Evolutionary conservation across 2,888 invertebrate genomes (phyloP).

Genomic region (Cremastobaeus sp.): DNA sequence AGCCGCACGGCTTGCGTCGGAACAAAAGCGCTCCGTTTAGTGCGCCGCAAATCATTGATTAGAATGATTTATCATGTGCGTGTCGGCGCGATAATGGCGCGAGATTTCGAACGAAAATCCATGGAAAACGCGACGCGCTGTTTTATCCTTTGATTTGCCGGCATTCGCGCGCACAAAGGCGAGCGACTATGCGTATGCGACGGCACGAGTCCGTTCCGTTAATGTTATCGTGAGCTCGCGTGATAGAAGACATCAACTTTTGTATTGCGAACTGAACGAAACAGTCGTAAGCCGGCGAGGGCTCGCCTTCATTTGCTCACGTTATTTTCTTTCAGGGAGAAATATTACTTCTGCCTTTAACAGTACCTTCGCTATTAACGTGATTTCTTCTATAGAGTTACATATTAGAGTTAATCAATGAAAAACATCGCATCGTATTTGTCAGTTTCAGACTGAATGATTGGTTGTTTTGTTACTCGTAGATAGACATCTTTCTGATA

Average conservation of each 20-base stretch:
- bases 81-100: constrained; percentile 30
- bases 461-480: too few species aligned
- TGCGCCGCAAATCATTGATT: constrained; percentile 33
- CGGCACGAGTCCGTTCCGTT: constrained; percentile 64
- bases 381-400: too few species aligned
- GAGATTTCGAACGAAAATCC: constrained; percentile 29
- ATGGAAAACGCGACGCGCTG: constrained; percentile 36
- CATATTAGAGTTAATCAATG: too few species aligned
- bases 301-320: constrained; percentile 33
- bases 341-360: constrained; percentile 27
- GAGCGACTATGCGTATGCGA: constrained; percentile 17
- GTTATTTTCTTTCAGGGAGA: constrained; percentile 42
- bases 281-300: constrained; percentile 21
- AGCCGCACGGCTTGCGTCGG: too few species aligned
- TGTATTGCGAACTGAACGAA: constrained; percentile 35
- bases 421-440: too few species aligned
- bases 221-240: constrained; percentile 72
- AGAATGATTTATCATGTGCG: constrained; percentile 41
- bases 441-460: too few species aligned
- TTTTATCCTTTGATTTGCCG: constrained; percentile 41
- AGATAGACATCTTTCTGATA: too few species aligned
- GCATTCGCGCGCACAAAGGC: constrained; percentile 29
- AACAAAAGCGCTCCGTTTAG: too few species aligned
- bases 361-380: constrained; percentile 37
- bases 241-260: constrained; percentile 69